phyloP scores from a whole-genome alignment of 2,113 vertebrate genomes.

The Saccopteryx bilineata region DNA sequence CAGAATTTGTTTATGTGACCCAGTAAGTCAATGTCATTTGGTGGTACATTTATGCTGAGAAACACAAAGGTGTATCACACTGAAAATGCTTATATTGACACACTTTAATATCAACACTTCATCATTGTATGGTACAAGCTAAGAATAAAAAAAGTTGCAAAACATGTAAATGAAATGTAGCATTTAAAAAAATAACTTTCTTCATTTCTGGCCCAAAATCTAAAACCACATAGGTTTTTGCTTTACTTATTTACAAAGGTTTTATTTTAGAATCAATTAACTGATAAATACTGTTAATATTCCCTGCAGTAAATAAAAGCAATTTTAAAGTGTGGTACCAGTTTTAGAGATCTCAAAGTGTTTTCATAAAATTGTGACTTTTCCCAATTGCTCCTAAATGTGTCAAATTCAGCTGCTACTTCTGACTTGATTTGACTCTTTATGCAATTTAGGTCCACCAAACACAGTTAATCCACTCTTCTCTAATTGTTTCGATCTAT shows the following conservation, averaged over 20 bases:
- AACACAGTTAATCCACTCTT: neutral
- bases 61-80: neutral
- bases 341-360: slow-evolving; percentile 11
- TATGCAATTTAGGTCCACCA: neutral
- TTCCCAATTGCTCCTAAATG: slow-evolving; percentile 7
- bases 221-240: neutral
- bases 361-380: slow-evolving; percentile 58
- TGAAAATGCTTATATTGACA: neutral
- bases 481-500: neutral
- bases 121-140: neutral
- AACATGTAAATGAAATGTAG: slow-evolving; percentile 25
- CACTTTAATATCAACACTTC: neutral
- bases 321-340: neutral
- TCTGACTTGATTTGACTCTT: slow-evolving; percentile 39
- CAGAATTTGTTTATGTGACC: neutral
- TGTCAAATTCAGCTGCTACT: slow-evolving; percentile 16
- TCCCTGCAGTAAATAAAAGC: neutral
- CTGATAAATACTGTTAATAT: neutral
- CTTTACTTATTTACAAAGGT: slow-evolving; percentile 60
- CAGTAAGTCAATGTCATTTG: slow-evolving; percentile 1
- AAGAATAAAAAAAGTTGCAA: neutral
- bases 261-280: slow-evolving; percentile 34
- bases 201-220: neutral
- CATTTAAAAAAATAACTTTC: neutral
- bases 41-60: neutral